Conservation (phyloP, 2,888 invertebrate genomes). For the Dyspetes luteomarginatus region DNA sequence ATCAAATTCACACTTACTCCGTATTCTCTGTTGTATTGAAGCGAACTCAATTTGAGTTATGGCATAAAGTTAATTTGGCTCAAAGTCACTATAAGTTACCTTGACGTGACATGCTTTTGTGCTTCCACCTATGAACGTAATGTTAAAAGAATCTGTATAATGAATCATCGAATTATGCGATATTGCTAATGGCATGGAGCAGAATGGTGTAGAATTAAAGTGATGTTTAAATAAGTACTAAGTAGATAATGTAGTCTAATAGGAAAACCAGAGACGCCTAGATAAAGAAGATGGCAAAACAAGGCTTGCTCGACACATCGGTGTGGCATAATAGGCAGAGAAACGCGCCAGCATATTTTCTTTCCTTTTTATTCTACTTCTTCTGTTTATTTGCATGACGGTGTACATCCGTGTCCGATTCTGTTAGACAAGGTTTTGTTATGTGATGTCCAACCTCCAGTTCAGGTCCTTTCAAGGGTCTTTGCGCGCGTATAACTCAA, state of each 20-base stretch:
- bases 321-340: conserved; percentile 62
- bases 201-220: conserved; percentile 24
- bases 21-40: no score
- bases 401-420: conserved; percentile 82
- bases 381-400: conserved; percentile 80
- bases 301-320: conserved; percentile 56
- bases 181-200: no score
- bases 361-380: conserved; percentile 45
- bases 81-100: no score
- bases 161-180: no score
- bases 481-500: conserved; percentile 80
- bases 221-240: conserved; percentile 28
- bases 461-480: conserved; percentile 71
- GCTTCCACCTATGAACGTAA: no score
- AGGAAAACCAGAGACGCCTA: conserved; percentile 1
- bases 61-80: no score
- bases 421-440: conserved; percentile 80
- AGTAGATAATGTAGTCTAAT: conserved; percentile 13
- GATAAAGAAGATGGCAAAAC: conserved; percentile 38
- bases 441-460: conserved; percentile 64
- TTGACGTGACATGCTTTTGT: no score
- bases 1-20: no score
- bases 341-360: conserved; percentile 55
- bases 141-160: no score
- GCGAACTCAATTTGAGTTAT: no score